Base-by-base conservation (phyloP, 2,113 vertebrate genomes). In the Agelaius tricolor region DNA sequence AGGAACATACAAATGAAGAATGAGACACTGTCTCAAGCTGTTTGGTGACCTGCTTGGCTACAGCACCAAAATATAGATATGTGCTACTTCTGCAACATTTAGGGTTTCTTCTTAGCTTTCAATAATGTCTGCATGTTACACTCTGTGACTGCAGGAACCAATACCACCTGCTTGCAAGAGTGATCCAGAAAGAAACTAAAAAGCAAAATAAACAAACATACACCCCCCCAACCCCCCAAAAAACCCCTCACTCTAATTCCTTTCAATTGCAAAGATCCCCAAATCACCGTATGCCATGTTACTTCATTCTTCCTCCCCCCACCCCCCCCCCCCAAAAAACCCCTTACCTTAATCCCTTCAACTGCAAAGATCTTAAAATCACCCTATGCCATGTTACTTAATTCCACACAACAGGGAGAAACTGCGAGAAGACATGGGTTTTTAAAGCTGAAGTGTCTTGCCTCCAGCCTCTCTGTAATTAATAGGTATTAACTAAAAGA, bases 1-100 rank as follows among this genome's bases (percentile, higher is more conserved):
- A 91, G 96, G 92, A 94, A 94, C 80, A 92, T 20, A 75, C 91
- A 94, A 97, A 44, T 23, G 47, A 90, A 94, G 62, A 90, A 92
- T 90, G 86, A 97, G 90, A 43, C 39, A 73, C 78, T 14, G 28
- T 15, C 47, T 35, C 4, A 1, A 87, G 57, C 16, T 28, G 23
- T 51, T 80, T 43, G 43, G 49, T 31, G 35, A 47, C 47, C 52
- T 81, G 57, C 52, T 65, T 54, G n/a, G 37, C 61, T 63, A 37
- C 39, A 63, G 39, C 15, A 86, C 35, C 58, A 58, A 55, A 75
- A 37, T 13, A 67, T 63, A 0, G 1, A 47, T 3, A 10, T 7
- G 18, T 7, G 47, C 83, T 21, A 65, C 5, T 74, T 87, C 12
- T 68, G 83, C 49, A 92, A 7, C 28, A 30, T 49, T 55, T 52